Conservation (phyloP, 2,797 vertebrate genomes). For the Phoeniculus purpureus region DNA sequence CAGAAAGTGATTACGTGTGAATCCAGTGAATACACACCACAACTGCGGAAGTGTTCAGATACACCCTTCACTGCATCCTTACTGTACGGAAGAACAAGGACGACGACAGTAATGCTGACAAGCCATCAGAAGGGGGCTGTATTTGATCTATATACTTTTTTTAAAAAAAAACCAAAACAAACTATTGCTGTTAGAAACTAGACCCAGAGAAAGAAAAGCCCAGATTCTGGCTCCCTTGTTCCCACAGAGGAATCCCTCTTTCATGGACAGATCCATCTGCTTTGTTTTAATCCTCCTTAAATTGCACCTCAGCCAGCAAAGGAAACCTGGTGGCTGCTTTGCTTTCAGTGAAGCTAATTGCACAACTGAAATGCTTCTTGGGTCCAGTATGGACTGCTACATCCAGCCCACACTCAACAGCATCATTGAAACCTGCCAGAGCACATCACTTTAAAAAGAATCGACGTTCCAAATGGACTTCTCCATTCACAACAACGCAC, state of each 20-base stretch:
- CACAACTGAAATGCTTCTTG: background rate
- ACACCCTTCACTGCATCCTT: background rate
- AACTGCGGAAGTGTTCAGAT: constrained; percentile 30
- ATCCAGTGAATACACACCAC: background rate
- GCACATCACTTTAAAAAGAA: constrained; percentile 10
- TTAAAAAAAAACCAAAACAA: background rate
- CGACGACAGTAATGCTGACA: constrained; percentile 24
- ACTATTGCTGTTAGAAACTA: constrained; percentile 4
- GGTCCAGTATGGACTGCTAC: background rate
- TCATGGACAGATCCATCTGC: background rate
- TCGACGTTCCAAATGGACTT: background rate
- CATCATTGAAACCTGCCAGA: background rate
- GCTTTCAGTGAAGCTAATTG: background rate
- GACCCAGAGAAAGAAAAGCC: background rate
- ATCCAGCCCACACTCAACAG: constrained; percentile 30
- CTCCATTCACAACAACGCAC: constrained; percentile 19
- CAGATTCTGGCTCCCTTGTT: background rate
- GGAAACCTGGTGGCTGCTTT: background rate
- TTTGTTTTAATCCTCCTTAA: background rate
- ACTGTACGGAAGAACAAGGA: background rate
- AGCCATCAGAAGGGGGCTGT: constrained; percentile 40
- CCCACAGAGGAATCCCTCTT: background rate
- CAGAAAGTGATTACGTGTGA: background rate
- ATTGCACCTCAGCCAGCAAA: background rate
- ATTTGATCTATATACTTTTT: constrained; percentile 12